phyloP scores from a whole-genome alignment of 2,113 vertebrate species.

The Amia ocellicauda region DNA sequence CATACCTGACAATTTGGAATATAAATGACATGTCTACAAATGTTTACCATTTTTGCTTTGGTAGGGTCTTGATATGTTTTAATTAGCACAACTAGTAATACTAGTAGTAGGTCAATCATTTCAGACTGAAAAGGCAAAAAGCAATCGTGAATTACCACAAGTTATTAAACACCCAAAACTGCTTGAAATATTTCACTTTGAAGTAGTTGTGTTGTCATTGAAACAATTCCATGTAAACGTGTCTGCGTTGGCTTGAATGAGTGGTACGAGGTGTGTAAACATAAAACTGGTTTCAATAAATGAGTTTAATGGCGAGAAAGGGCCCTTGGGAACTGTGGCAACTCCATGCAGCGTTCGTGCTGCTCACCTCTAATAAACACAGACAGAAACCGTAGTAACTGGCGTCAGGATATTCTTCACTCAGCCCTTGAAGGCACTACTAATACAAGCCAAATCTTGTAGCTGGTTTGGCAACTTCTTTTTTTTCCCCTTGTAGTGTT shows the following conservation, averaged over 20 bases:
- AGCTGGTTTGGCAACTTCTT: conserved; percentile 23
- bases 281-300: not conserved
- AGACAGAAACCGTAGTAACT: conserved; percentile 45
- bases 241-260: not conserved
- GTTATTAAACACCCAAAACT: too few species aligned
- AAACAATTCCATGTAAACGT: too few species aligned
- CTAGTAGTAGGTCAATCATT: too few species aligned
- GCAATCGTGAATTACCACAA: too few species aligned
- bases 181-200: too few species aligned
- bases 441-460: conserved; percentile 33
- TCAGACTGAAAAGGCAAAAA: too few species aligned
- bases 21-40: too few species aligned
- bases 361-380: conserved; percentile 43
- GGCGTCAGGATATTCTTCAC: conserved; percentile 41
- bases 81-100: too few species aligned
- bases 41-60: too few species aligned
- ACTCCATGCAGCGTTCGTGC: conserved; percentile 20
- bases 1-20: too few species aligned
- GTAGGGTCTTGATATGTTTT: too few species aligned
- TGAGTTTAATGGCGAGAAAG: conserved; percentile 16
- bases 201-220: too few species aligned
- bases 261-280: not conserved
- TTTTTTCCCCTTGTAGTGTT: conserved; percentile 36
- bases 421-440: conserved; percentile 41
- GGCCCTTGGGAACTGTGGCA: conserved; percentile 28